phyloP scores from a whole-genome alignment of 1,140 invertebrate species.

The Heliconius melpomene region DNA sequence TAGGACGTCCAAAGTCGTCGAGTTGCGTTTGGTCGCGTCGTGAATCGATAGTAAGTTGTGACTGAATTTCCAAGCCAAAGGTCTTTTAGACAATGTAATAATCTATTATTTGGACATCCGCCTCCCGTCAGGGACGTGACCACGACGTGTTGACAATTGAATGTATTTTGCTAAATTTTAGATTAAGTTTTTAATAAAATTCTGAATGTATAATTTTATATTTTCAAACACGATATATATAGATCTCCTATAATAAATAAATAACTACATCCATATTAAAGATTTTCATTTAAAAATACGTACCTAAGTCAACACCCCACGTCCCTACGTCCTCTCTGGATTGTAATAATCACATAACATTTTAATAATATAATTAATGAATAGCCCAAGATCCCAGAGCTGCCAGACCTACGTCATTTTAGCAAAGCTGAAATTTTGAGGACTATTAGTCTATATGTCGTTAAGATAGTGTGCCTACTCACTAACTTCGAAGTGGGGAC shows the following conservation, averaged over 20 bases:
- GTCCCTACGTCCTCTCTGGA: too few relatives aligned
- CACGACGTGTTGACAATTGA: neutral
- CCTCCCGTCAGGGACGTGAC: neutral
- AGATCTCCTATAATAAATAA: slow-evolving; percentile 19
- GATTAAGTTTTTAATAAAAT: slow-evolving; percentile 16
- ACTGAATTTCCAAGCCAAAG: neutral
- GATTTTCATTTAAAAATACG: neutral
- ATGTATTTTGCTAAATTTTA: slow-evolving; percentile 8
- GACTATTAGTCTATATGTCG: too few relatives aligned
- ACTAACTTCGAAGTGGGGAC: too few relatives aligned
- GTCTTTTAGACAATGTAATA: neutral
- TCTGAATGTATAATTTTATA: slow-evolving; percentile 25
- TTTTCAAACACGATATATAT: slow-evolving; percentile 17
- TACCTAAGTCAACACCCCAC: too few relatives aligned
- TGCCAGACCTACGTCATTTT: too few relatives aligned
- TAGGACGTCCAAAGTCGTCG: neutral
- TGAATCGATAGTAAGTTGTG: neutral
- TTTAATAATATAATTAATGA: too few relatives aligned
- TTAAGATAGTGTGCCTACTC: too few relatives aligned
- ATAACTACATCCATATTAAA: neutral
- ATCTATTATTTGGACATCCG: neutral
- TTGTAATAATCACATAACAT: too few relatives aligned
- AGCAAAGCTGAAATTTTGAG: too few relatives aligned
- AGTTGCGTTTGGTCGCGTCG: neutral
- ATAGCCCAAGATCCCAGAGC: too few relatives aligned